Evolutionary conservation across 2,113 vertebrate species (phyloP).

Genomic region (Cephalopholis sonnerati): DNA sequence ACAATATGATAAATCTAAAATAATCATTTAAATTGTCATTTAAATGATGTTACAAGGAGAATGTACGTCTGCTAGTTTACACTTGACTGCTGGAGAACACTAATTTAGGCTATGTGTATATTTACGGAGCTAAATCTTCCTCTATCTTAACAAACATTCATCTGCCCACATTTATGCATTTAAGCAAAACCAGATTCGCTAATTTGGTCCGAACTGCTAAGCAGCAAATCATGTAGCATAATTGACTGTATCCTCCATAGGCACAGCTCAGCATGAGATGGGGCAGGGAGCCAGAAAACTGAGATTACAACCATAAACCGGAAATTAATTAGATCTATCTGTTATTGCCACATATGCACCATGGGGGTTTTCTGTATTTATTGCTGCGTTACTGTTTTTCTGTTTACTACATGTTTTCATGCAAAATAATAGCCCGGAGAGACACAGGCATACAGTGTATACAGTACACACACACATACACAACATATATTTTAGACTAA

Average conservation of each 20-base stretch:
- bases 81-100: background rate
- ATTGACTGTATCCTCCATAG: background rate
- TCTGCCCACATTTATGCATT: background rate
- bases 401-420: conserved; percentile 21
- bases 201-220: background rate
- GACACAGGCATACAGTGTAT: background rate
- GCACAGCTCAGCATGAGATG: background rate
- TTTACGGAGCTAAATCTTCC: background rate
- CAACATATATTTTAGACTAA: background rate
- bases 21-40: background rate
- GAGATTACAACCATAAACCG: conserved; percentile 15
- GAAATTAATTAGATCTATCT: conserved; percentile 37
- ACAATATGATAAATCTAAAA: background rate
- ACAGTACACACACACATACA: background rate
- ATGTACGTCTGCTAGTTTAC: background rate
- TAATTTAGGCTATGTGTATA: background rate
- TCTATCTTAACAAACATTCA: background rate
- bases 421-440: conserved; percentile 27
- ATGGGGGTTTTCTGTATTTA: conserved; percentile 14
- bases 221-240: background rate
- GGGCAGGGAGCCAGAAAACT: conserved; percentile 10
- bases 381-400: background rate
- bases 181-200: background rate
- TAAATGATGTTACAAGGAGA: background rate
- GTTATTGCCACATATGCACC: conserved; percentile 17